Base-by-base conservation (phyloP, 2,797 vertebrate genomes). In the Valencia hispanica region DNA sequence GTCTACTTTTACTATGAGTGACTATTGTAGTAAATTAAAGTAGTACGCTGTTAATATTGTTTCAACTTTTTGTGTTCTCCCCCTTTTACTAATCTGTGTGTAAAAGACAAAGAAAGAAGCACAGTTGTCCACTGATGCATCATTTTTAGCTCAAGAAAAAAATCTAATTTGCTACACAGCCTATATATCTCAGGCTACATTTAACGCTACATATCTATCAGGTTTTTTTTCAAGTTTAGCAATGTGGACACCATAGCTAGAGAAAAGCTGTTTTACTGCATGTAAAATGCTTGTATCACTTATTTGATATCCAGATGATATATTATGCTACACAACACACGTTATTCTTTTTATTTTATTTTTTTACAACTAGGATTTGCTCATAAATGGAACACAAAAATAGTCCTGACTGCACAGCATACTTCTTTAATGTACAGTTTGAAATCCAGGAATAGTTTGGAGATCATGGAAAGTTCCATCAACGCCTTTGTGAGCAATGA, bases 381-480 rank as follows among this genome's bases (percentile, higher is more conserved):
- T 66, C 55, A 61, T 80, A 57, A 50, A 25, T n/a, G 3, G 14
- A 68, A 71, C 43, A 72, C 17, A 50, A 48, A 30, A 66, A 51
- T 27, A 1, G 55, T 41, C 12, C 22, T 9, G 45, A 14, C 41
- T 48, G 25, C n/a, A n/a, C 32, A 69, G 14, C 22, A 14, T 22
- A 1, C 18, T 20, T 17, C 7, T 74, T 74, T 53, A 30, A 72
- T 55, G 32, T 32, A 53, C 18, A 39, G 43, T 53, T 73, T 86
- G n/a, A 69, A 59, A 63, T 18, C 9, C 47, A 74, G 53, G 82
- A 84, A 77, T 75, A 78, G 80, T 86, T 88, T 83, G 70, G 27
- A 87, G 88, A 83, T 71, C 87, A 84, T 73, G 77, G 78, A 92
- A 89, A 86, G 79, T 88, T 87, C 78, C 59, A 68, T 68, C 53